Conservation (phyloP, 2,888 invertebrate genomes). For the Rosalia funebris region DNA sequence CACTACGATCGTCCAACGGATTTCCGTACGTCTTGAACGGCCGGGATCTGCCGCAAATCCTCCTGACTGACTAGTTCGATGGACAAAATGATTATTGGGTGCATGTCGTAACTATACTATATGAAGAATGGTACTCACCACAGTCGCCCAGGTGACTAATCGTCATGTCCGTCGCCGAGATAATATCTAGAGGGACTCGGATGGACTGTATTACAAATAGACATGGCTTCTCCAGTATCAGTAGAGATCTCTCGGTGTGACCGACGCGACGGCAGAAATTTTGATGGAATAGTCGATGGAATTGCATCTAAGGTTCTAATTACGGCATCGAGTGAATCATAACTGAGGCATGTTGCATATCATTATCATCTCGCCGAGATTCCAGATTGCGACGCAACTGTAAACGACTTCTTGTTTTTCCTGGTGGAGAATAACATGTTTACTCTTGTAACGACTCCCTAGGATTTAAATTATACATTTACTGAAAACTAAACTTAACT, state of each 20-base stretch:
- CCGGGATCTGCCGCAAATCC: slow-evolving; percentile 26
- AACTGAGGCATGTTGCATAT: slow-evolving; percentile 31
- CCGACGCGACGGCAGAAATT: too few relatives aligned
- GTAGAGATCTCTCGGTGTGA: too few relatives aligned
- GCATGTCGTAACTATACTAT: slow-evolving; percentile 54
- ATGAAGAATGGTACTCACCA: slow-evolving; percentile 40
- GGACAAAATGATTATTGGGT: slow-evolving; percentile 63
- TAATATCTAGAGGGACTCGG: too few relatives aligned
- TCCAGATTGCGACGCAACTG: slow-evolving; percentile 41
- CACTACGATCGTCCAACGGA: slow-evolving; percentile 40
- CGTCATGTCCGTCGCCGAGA: too few relatives aligned
- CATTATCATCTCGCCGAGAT: slow-evolving; percentile 38
- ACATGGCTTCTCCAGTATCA: too few relatives aligned
- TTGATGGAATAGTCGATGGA: slow-evolving; percentile 5
- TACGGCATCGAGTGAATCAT: slow-evolving; percentile 17
- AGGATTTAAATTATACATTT: slow-evolving; percentile 31
- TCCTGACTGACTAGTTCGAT: slow-evolving; percentile 49
- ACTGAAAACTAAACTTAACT: slow-evolving; percentile 29
- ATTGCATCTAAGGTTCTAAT: slow-evolving; percentile 19
- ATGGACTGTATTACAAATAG: too few relatives aligned
- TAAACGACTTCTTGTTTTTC: slow-evolving; percentile 36
- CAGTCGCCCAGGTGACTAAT: slow-evolving; percentile 26
- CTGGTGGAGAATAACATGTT: slow-evolving; percentile 23
- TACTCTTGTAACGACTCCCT: slow-evolving; percentile 27
- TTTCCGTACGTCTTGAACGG: slow-evolving; percentile 20